These are phyloP conservation scores for Eupithecia subumbrata DNA, from an alignment of 2,888 invertebrate species.

Conservation along the genomic window DNA sequence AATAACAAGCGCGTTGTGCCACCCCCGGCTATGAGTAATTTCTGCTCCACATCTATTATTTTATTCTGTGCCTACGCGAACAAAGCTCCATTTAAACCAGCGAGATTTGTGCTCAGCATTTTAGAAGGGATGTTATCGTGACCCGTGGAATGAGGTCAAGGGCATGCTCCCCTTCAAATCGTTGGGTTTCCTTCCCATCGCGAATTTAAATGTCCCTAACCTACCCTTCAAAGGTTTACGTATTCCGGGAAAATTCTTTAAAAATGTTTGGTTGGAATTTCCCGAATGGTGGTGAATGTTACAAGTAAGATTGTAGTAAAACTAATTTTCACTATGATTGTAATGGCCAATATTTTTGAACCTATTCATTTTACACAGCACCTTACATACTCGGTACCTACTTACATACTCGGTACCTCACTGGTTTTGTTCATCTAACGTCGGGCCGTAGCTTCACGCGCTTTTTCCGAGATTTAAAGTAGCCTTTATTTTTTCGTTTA, in stretches of 20 bases:
- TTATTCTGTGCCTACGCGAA: not conserved
- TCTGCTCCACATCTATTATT: not conserved
- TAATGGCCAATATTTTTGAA: not conserved
- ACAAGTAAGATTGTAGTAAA: not conserved
- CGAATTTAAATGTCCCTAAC: constrained; percentile 23
- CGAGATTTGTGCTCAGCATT: constrained; percentile 8
- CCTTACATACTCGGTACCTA: not conserved
- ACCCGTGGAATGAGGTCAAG: constrained; percentile 51
- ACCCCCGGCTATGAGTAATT: too few species aligned
- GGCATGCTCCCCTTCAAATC: constrained; percentile 41
- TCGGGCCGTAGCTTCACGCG: not conserved
- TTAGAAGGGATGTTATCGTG: constrained; percentile 13
- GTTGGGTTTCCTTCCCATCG: constrained; percentile 18
- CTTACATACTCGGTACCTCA: not conserved
- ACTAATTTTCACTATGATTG: too few species aligned
- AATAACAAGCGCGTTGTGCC: too few species aligned
- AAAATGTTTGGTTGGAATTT: not conserved
- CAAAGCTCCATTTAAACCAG: not conserved
- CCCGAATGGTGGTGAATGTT: not conserved
- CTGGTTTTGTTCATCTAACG: not conserved
- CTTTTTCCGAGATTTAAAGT: not conserved
- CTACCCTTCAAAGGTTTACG: constrained; percentile 21
- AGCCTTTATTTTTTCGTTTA: not conserved
- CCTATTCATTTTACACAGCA: not conserved
- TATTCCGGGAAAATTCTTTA: not conserved